Percentiles rank a stretch among this genome's conserved stretches.
phyloP scores from a whole-genome alignment of 2,113 vertebrate genomes.

The Emydura subglobosa region DNA sequence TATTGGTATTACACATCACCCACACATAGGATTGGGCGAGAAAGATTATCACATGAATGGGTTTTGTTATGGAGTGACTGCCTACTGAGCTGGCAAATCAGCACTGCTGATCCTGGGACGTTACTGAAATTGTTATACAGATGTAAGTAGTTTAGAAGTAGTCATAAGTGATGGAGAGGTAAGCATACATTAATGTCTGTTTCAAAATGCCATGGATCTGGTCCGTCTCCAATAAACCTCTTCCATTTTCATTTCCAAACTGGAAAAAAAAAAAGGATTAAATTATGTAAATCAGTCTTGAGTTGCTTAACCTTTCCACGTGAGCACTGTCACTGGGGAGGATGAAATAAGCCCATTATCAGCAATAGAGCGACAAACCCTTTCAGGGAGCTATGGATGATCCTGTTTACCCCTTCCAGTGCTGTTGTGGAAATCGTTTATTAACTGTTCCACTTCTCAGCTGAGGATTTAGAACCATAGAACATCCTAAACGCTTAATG shows the following conservation, averaged over 20 bases:
- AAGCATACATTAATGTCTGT: slow-evolving; percentile 30
- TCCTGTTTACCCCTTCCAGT: slow-evolving; percentile 34
- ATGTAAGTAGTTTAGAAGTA: slow-evolving; percentile 54
- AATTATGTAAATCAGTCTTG: slow-evolving; percentile 68
- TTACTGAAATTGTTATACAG: slow-evolving; percentile 23
- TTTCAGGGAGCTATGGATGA: slow-evolving; percentile 55
- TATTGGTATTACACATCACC: slow-evolving; percentile 20
- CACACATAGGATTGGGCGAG: background rate
- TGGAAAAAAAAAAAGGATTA: slow-evolving; percentile 35
- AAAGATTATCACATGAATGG: slow-evolving; percentile 56
- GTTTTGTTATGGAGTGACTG: slow-evolving; percentile 35
- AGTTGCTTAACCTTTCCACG: slow-evolving; percentile 69
- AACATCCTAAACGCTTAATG: background rate
- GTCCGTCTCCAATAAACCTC: slow-evolving; percentile 16
- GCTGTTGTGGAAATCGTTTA: slow-evolving; percentile 7
- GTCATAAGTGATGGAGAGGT: slow-evolving; percentile 40
- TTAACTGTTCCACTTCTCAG: background rate
- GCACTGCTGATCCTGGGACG: slow-evolving; percentile 29
- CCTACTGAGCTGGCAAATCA: background rate
- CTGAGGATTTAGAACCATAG: background rate
- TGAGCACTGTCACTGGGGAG: slow-evolving; percentile 15
- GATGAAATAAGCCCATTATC: slow-evolving; percentile 67
- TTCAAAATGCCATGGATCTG: slow-evolving; percentile 41
- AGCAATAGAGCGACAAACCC: slow-evolving; percentile 48
- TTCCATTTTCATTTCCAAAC: slow-evolving; percentile 54